These are phyloP conservation scores for Heliconius himera DNA, from an alignment of 1,140 invertebrate species.

Conservation along the genomic window DNA sequence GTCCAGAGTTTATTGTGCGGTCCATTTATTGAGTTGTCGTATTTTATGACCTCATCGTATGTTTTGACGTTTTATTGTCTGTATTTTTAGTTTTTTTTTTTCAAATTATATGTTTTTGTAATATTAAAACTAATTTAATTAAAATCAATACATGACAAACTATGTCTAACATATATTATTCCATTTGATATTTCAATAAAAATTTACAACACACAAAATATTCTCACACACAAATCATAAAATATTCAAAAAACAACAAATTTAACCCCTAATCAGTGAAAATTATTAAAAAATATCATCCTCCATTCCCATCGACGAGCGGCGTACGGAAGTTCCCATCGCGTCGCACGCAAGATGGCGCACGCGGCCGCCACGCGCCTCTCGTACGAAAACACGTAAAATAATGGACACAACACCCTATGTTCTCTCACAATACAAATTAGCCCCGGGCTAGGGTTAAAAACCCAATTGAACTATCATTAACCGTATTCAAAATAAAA, in stretches of 20 bases:
- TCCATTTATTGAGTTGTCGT: slow-evolving; percentile 4
- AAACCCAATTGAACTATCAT: slow-evolving; percentile 66
- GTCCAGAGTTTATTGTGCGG: slow-evolving; percentile 34
- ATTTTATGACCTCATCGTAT: background rate
- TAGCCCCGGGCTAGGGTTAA: slow-evolving; percentile 70
- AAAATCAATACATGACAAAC: background rate
- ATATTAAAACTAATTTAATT: background rate
- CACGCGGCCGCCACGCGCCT: slow-evolving; percentile 56
- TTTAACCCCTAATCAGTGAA: slow-evolving; percentile 3
- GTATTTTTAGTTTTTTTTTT: background rate
- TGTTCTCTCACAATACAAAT: slow-evolving; percentile 67
- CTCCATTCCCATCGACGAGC: slow-evolving; percentile 61
- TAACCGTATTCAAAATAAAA: slow-evolving; percentile 37
- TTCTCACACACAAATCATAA: slow-evolving; percentile 1
- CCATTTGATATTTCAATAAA: no score
- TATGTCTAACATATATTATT: no score
- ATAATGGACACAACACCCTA: slow-evolving; percentile 56
- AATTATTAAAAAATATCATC: slow-evolving; percentile 33
- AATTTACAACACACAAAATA: background rate
- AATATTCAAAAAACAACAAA: background rate
- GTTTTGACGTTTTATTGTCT: background rate
- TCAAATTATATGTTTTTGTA: background rate
- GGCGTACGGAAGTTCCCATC: slow-evolving; percentile 73
- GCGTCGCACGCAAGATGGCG: slow-evolving; percentile 62
- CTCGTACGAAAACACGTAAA: slow-evolving; percentile 65